Conservation (phyloP, 2,113 vertebrate species). For the Tachycineta bicolor region DNA sequence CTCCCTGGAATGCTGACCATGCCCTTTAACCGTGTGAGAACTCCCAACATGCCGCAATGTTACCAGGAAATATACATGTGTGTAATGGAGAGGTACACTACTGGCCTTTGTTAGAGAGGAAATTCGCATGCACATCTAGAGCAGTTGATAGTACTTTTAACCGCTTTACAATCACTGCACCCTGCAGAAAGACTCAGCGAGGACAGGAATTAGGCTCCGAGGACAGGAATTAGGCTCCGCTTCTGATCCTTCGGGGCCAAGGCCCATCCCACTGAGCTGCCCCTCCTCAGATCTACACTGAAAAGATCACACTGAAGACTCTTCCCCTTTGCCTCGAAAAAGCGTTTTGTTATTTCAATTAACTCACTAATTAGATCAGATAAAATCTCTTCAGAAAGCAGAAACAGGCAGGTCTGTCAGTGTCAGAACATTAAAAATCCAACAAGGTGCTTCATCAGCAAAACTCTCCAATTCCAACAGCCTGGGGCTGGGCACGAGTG, state of each 20-base stretch:
- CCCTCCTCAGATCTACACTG: not conserved
- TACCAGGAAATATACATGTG: fast-evolving
- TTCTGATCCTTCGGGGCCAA: not conserved
- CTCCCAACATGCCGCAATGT: fast-evolving
- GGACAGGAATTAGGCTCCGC: not conserved
- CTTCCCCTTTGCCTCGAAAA: not conserved
- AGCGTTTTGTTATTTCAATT: not conserved
- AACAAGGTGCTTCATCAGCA: not conserved
- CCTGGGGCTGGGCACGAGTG: not conserved
- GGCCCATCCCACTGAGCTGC: not conserved
- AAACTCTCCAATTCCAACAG: not conserved
- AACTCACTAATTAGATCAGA: not conserved
- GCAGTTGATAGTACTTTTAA: not conserved
- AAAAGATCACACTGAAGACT: not conserved
- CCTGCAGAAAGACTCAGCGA: not conserved
- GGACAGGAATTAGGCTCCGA: not conserved
- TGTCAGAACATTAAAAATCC: not conserved
- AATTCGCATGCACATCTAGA: not conserved
- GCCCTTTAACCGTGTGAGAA: not conserved
- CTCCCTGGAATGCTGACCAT: not conserved
- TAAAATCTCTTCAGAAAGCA: not conserved
- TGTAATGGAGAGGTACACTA: fast-evolving
- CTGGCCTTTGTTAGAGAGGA: fast-evolving
- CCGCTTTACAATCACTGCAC: not conserved
- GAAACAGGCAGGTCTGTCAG: not conserved